Percentiles rank a stretch among this genome's conserved stretches.
Evolutionary conservation across 2,888 invertebrate species (phyloP).

Genomic region (Drosophila melanosoma): DNA sequence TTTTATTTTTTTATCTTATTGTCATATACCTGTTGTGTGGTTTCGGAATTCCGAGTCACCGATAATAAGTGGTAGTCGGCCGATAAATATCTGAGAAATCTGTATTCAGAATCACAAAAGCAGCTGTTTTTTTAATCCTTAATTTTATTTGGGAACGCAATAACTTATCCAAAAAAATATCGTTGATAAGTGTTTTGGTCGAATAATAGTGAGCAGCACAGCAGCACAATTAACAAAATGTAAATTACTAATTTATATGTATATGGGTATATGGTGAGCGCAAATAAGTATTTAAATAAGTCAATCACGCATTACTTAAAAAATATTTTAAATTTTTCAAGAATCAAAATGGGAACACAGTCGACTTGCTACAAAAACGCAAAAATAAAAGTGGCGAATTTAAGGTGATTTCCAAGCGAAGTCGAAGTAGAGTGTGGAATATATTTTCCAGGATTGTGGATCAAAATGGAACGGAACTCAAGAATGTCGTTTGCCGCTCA

Average conservation of each 20-base stretch:
- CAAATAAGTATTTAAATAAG: no score
- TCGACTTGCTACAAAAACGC: not conserved
- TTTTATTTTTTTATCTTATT: not conserved
- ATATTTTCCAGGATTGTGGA: not conserved
- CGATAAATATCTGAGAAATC: not conserved
- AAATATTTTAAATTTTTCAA: not conserved
- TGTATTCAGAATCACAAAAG: not conserved
- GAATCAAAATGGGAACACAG: not conserved
- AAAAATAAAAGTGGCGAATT: not conserved
- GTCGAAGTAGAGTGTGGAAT: not conserved
- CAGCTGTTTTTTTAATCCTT: not conserved
- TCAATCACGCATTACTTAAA: not conserved
- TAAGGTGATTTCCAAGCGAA: slow-evolving; percentile 2
- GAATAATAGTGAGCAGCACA: not conserved
- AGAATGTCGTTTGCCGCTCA: not conserved
- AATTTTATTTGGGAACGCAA: not conserved
- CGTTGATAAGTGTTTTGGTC: not conserved
- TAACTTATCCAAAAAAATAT: not conserved
- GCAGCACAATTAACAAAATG: not conserved
- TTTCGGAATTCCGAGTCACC: not conserved
- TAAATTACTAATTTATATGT: not conserved
- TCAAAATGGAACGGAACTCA: not conserved
- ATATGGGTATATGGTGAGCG: not conserved
- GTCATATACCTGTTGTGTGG: not conserved
- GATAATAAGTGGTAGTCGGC: not conserved